Conservation (phyloP, 2,797 vertebrate genomes). For the Momotus momota region DNA sequence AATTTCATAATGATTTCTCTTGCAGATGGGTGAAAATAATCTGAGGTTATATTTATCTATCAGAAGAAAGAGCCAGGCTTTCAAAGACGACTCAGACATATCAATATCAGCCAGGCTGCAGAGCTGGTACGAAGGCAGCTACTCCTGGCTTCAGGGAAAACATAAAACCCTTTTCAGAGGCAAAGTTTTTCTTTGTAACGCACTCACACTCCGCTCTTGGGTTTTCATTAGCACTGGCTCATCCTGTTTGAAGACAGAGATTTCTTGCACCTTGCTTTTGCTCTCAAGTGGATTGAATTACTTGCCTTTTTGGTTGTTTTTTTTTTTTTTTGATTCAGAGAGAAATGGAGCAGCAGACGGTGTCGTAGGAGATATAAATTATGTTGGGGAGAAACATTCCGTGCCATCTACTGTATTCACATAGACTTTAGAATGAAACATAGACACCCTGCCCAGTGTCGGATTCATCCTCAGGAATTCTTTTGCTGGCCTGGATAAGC, state of each 20-base stretch:
- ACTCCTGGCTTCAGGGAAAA: conserved; percentile 51
- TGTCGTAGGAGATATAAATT: background rate
- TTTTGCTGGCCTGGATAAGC: background rate
- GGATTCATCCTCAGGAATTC: background rate
- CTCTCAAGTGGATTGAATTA: conserved; percentile 42
- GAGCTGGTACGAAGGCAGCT: conserved; percentile 41
- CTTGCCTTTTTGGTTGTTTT: background rate
- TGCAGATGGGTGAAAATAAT: conserved; percentile 65
- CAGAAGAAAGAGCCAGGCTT: conserved; percentile 54
- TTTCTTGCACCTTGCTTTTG: conserved; percentile 35
- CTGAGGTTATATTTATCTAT: conserved; percentile 62
- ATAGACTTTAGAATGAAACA: background rate
- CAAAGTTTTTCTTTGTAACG: conserved; percentile 46
- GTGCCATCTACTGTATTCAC: background rate
- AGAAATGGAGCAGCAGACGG: background rate
- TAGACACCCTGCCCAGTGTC: background rate
- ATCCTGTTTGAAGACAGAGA: conserved; percentile 10
- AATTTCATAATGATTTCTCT: conserved; percentile 80
- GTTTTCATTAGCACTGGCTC: conserved; percentile 42
- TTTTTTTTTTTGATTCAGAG: background rate
- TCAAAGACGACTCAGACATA: conserved; percentile 29
- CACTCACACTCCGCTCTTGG: background rate
- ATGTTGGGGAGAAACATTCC: background rate
- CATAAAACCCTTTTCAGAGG: conserved; percentile 47
- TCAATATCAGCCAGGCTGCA: conserved; percentile 14